Conservation (phyloP, 1,140 invertebrate genomes). For the Anastrepha obliqua region DNA sequence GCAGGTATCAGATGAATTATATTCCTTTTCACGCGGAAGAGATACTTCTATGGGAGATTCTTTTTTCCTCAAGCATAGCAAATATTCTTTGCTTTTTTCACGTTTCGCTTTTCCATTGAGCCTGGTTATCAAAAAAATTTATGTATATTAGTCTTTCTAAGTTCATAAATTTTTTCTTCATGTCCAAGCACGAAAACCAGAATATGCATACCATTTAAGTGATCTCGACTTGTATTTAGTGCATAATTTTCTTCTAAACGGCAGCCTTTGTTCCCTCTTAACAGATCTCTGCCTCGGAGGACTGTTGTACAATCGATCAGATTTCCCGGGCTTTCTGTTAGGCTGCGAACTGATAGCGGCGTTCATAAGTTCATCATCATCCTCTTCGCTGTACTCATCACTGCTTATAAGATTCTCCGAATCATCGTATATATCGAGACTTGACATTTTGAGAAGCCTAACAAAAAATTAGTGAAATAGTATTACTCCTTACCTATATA, state of each 20-base stretch:
- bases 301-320: background rate
- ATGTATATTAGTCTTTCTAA: background rate
- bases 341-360: conserved; percentile 34
- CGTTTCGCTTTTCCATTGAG: conserved; percentile 16
- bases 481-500: background rate
- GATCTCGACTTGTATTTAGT: conserved; percentile 19
- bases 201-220: background rate
- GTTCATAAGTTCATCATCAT: conserved; percentile 49
- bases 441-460: conserved; percentile 20
- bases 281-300: background rate
- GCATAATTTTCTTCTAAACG: conserved; percentile 37
- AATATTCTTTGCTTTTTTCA: conserved; percentile 30
- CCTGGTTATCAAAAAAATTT: background rate
- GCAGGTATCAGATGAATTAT: background rate
- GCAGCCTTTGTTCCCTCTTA: conserved; percentile 4
- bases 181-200: background rate
- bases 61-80: conserved; percentile 13
- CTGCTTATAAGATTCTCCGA: conserved; percentile 44
- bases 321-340: background rate
- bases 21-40: background rate
- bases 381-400: conserved; percentile 47
- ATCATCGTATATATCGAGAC: conserved; percentile 41
- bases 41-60: background rate
- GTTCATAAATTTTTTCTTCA: background rate
- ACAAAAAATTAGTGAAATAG: background rate